Base-by-base conservation (phyloP, 2,888 invertebrate genomes). In the Chironomus riparius region DNA sequence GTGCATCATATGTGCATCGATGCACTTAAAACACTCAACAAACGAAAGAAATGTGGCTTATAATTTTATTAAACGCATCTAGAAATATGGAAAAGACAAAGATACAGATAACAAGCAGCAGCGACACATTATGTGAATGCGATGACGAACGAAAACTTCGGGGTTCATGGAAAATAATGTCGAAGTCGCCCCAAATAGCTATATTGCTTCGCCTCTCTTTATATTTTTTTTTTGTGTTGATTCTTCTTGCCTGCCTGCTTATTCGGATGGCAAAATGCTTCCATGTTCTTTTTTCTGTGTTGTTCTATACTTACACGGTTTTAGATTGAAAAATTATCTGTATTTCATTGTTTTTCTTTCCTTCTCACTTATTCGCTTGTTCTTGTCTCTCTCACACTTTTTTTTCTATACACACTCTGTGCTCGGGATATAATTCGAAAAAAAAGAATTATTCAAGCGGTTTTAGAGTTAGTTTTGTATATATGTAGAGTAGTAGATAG, bases 211-310 rank as follows among this genome's bases (percentile, higher is more conserved):
- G 56, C 56, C 56, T 56, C 56, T 56, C 65, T 65, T 62, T 28
- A 2, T 24, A 3, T 24, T 24, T 28, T 38, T 65, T 65, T 65
- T 24, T n/a, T 65, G 65, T 65, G 65, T 65, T 24, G 65, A 65
- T 73, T 73, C 72, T 73, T 61, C 62, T 73, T 73, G 21, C 18
- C 22, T 24, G 65, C 65, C 72, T 22, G 22, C 12, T 22, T 73
- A 61, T 24, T 73, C 48, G 56, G 62, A 73, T 73, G 72, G 72
- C 72, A 73, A 73, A 71, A 73, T 73, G 72, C 72, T 73, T 73
- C 72, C 72, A 73, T 73, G 72, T 73, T 73, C 72, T 73, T 62
- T 71, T 70, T 62, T 73, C 65, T 62, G 28, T 62, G 47, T 73
- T 47, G 38, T 22, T 73, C 61, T 73, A 61, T 73, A 48, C 72